phyloP scores from a whole-genome alignment of 2,888 invertebrate species.

The Ditula angustiorana region DNA sequence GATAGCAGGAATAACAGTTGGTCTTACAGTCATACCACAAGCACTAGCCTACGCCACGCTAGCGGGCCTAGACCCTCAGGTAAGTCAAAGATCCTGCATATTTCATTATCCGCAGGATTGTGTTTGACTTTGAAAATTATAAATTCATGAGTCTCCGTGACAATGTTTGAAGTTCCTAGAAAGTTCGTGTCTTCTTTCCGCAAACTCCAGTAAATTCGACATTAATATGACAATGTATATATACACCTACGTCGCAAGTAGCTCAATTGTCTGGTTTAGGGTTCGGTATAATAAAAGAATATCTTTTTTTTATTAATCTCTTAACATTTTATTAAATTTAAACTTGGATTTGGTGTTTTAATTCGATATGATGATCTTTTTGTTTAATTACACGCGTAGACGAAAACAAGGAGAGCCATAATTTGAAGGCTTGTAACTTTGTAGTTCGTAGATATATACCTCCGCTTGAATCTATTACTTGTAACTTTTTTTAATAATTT shows the following conservation, averaged over 20 bases:
- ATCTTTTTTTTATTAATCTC: too few relatives aligned
- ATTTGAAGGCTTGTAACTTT: too few relatives aligned
- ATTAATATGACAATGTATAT: background rate
- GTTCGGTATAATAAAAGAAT: too few relatives aligned
- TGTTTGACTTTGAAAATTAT: conserved; percentile 14
- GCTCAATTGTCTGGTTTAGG: background rate
- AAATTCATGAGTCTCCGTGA: conserved; percentile 17
- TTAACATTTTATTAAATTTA: too few relatives aligned
- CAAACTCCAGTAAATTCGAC: background rate
- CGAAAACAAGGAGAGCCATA: too few relatives aligned
- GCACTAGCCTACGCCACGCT: conserved; percentile 96
- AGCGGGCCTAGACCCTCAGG: conserved; percentile 94
- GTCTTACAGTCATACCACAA: conserved; percentile 96
- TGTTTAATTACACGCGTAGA: too few relatives aligned
- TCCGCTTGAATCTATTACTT: too few relatives aligned
- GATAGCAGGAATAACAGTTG: conserved; percentile 97
- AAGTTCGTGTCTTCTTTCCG: background rate
- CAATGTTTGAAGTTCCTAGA: background rate
- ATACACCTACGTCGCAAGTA: too few relatives aligned
- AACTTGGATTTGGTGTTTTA: too few relatives aligned
- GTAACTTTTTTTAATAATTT: too few relatives aligned
- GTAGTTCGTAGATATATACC: too few relatives aligned
- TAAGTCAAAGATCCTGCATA: conserved; percentile 56
- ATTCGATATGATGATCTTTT: too few relatives aligned
- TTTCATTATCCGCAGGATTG: conserved; percentile 12